Percentiles rank a stretch among this genome's conserved stretches.
Conservation (phyloP, 2,113 vertebrate genomes). For the Melanocharis versteri region DNA sequence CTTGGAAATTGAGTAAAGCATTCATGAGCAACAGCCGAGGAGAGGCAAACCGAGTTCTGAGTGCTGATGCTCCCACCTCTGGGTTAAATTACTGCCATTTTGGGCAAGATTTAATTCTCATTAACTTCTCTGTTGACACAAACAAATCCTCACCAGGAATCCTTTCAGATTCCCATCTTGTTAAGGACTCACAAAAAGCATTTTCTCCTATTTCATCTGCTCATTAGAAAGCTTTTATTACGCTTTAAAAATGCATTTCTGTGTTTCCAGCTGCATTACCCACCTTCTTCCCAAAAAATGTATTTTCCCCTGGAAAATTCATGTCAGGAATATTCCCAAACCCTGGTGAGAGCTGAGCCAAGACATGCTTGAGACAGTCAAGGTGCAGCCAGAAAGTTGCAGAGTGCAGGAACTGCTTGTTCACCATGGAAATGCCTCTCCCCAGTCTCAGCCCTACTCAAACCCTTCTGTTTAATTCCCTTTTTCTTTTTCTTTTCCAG, state of each 20-base stretch:
- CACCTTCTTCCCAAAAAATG: not conserved
- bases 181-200: not conserved
- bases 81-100: not conserved
- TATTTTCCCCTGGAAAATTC: not conserved
- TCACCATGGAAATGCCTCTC: not conserved
- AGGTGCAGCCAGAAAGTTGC: not conserved
- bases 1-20: not conserved
- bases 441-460: not conserved
- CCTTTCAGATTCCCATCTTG: not conserved
- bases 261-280: not conserved
- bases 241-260: rapidly evolving
- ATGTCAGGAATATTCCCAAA: not conserved
- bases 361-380: not conserved
- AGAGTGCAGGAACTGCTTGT: not conserved
- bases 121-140: not conserved
- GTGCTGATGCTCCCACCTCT: not conserved
- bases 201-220: not conserved
- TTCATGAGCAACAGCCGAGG: not conserved
- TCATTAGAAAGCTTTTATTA: not conserved
- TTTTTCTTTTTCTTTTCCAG: not conserved
- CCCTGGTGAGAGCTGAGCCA: not conserved
- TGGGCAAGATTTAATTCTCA: not conserved
- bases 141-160: not conserved
- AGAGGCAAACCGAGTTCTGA: not conserved
- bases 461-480: not conserved